Evolutionary conservation across 37 sponge, comb jelly and placozoan genomes (phyloP).

Genomic region (Eunapius fragilis): DNA sequence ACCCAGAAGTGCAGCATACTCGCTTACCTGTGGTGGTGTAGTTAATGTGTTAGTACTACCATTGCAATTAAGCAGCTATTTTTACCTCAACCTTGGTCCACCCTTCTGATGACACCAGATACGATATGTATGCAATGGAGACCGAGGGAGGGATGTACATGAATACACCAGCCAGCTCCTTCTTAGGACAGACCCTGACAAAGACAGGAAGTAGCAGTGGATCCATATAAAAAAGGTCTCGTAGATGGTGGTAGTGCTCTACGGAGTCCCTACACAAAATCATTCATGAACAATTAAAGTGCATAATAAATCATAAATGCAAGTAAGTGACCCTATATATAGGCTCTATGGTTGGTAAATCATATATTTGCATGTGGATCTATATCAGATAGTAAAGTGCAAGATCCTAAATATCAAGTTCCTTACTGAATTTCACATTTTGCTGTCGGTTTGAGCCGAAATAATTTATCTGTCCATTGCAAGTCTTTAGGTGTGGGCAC

Average conservation of each 20-base stretch:
- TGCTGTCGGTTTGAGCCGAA: background rate
- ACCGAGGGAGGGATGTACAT: background rate
- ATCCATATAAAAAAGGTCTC: background rate
- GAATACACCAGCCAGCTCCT: background rate
- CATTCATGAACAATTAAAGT: background rate
- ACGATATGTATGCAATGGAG: background rate
- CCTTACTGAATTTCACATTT: background rate
- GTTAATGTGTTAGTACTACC: no score
- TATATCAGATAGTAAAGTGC: conserved; percentile 11
- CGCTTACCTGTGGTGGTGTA: no score
- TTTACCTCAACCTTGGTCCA: no score
- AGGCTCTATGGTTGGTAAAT: no score
- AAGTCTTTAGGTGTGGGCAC: background rate
- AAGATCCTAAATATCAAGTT: background rate
- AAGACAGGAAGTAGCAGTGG: conserved; percentile 4
- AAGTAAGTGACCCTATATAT: background rate
- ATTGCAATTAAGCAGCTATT: no score
- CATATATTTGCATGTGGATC: background rate
- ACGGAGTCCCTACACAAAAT: background rate
- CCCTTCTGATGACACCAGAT: background rate
- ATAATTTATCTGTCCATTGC: background rate
- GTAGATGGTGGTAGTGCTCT: background rate
- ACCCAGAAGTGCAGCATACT: no score
- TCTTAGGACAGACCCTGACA: background rate
- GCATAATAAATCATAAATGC: background rate